These are phyloP conservation scores for Tragopan temminckii DNA, from an alignment of 2,797 vertebrate genomes.

Conservation along the genomic window DNA sequence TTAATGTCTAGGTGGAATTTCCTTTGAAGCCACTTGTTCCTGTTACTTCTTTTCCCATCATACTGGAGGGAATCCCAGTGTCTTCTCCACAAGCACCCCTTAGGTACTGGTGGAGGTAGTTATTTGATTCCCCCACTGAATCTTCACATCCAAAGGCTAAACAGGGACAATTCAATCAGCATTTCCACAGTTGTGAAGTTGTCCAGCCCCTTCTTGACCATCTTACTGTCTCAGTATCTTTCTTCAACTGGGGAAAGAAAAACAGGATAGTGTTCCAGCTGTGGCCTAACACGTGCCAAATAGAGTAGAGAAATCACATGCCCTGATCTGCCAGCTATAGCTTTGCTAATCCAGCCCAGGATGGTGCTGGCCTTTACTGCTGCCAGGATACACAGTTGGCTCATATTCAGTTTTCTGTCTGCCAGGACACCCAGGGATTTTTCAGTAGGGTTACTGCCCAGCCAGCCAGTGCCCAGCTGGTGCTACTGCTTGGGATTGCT, in stretches of 20 bases:
- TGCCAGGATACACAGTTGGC: conserved; percentile 8
- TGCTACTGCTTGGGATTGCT: conserved; percentile 23
- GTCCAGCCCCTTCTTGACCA: not conserved
- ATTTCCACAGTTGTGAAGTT: not conserved
- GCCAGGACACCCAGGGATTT: conserved; percentile 20
- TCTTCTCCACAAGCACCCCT: not conserved
- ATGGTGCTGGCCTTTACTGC: not conserved
- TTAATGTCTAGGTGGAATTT: not conserved
- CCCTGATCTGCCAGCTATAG: not conserved
- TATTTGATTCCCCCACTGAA: not conserved
- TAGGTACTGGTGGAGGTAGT: not conserved
- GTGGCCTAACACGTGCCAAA: not conserved
- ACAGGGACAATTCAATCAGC: not conserved
- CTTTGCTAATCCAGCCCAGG: not conserved
- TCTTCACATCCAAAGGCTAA: not conserved
- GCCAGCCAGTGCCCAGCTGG: conserved; percentile 8
- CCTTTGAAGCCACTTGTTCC: not conserved
- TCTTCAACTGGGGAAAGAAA: not conserved
- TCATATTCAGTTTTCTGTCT: not conserved
- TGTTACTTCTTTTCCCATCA: not conserved
- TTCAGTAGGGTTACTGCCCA: not conserved
- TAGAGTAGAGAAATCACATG: not conserved
- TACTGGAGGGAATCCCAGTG: not conserved
- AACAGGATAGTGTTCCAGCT: not conserved
- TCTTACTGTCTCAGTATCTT: not conserved